Conservation (phyloP, 2,888 invertebrate species). For the Zygaena filipendulae region DNA sequence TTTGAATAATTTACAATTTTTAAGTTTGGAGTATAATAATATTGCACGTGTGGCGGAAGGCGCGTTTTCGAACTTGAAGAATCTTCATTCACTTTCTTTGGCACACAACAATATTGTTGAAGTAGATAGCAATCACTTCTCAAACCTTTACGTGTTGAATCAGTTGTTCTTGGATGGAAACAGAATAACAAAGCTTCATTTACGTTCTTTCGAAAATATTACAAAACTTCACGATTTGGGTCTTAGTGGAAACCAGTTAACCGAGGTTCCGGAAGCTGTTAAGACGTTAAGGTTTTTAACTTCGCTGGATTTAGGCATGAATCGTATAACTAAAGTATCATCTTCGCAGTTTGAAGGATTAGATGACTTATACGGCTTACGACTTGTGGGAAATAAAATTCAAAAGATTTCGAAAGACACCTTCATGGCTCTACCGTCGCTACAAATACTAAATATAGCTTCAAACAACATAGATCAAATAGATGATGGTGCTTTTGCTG, state of each 20-base stretch:
- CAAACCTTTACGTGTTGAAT: conserved; percentile 78
- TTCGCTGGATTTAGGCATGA: conserved; percentile 84
- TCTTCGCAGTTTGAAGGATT: conserved; percentile 80
- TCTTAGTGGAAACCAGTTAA: conserved; percentile 77
- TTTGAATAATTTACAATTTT: conserved; percentile 77
- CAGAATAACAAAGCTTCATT: conserved; percentile 74
- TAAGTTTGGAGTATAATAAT: conserved; percentile 78
- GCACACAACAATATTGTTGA: conserved; percentile 77
- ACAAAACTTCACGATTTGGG: conserved; percentile 82
- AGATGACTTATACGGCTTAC: conserved; percentile 77
- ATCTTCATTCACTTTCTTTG: conserved; percentile 79
- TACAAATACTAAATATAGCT: conserved; percentile 84
- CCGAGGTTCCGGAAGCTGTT: conserved; percentile 76
- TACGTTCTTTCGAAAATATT: conserved; percentile 79
- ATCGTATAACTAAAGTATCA: conserved; percentile 77
- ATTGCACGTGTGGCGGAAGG: conserved; percentile 77
- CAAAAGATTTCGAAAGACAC: conserved; percentile 80
- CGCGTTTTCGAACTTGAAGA: conserved; percentile 79
- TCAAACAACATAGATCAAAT: conserved; percentile 82
- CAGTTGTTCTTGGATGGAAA: conserved; percentile 82
- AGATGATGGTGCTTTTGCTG: conserved; percentile 81
- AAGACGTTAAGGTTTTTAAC: conserved; percentile 76
- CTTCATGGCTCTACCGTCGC: conserved; percentile 75
- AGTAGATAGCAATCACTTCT: conserved; percentile 76
- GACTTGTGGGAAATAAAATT: conserved; percentile 83